Conservation (phyloP, 1,140 invertebrate genomes). For the Eueides isabella region DNA sequence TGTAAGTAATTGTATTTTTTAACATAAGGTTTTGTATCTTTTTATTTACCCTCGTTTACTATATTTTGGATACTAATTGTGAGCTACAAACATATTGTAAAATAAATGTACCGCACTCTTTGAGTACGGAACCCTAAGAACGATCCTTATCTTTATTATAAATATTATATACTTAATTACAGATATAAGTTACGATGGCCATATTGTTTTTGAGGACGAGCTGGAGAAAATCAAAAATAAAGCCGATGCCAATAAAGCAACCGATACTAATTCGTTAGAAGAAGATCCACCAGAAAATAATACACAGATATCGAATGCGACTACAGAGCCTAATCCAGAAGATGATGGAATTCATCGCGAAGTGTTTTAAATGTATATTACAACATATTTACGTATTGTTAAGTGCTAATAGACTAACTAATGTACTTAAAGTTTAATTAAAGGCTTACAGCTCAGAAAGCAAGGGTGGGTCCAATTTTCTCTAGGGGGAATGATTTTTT, state of each 20-base stretch:
- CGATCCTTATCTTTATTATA: no score
- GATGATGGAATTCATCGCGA: not conserved
- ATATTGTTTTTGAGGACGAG: not conserved
- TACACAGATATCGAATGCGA: not conserved
- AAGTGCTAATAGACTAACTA: not conserved
- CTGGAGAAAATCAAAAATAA: not conserved
- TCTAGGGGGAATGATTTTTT: no score
- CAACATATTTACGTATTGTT: not conserved
- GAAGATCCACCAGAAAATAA: not conserved
- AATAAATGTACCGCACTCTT: no score
- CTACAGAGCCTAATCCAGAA: not conserved
- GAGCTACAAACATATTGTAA: no score
- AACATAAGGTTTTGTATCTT: no score
- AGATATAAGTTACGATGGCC: not conserved
- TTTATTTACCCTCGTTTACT: no score
- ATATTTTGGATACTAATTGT: no score
- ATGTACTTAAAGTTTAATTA: not conserved
- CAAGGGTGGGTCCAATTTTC: no score
- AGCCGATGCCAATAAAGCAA: not conserved
- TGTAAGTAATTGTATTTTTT: no score
- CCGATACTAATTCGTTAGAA: not conserved
- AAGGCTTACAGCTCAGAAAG: no score
- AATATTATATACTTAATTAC: not conserved
- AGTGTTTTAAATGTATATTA: not conserved
- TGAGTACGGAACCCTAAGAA: no score